Evolutionary conservation across 2,797 vertebrate species (phyloP), one percentile per base, ranked within the genome.

Genomic region (Alcedo quadribrachys): DNA sequence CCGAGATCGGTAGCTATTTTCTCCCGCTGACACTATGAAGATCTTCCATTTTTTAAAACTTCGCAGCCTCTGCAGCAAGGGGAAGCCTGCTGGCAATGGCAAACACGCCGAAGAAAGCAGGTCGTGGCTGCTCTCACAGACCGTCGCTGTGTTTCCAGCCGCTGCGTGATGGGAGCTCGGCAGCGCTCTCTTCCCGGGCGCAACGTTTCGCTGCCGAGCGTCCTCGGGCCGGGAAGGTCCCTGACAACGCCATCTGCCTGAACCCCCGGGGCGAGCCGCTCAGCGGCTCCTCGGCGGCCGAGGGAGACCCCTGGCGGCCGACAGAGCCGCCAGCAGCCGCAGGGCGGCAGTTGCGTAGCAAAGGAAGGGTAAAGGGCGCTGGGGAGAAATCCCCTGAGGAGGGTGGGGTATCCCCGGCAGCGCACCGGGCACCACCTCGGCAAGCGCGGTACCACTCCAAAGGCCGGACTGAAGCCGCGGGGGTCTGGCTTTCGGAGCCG

Each of bases 131-230:
- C 8, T 10, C 1, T 2, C 3, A 9, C 4, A 11, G 30, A 6
- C 24, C 0, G 14, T 1, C 10, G 25, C 25, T 12, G 7, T 3
- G 2, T 1, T 6, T 2, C 13, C 48, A 2, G 3, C 1, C 4
- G 12, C 60, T 1, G 30, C 13, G 6, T 1, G 15, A 28, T 2
- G 1, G 24, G 11, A 6, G 32, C 48, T 2, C 1, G 27, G 21
- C 53, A 51, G 14, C 21, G 11, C 19, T 2, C 35, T 12, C 42
- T 2, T 4, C 1, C 2, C 28, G 1, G 9, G 3, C 8, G 6
- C 6, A 4, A 8, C 15, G 5, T 7, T 14, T 0, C 2, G 15
- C 13, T 2, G 35, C 45, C 2, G 5, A 4, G 6, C 17, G 28
- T 27, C 4, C 43, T 27, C 2, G 6, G 6, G 2, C 54, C 12